A percentile compares a stretch with the other conserved stretches of the same genome.
Evolutionary conservation across 2,888 invertebrate species (phyloP).

Genomic region (Colletes collaris): DNA sequence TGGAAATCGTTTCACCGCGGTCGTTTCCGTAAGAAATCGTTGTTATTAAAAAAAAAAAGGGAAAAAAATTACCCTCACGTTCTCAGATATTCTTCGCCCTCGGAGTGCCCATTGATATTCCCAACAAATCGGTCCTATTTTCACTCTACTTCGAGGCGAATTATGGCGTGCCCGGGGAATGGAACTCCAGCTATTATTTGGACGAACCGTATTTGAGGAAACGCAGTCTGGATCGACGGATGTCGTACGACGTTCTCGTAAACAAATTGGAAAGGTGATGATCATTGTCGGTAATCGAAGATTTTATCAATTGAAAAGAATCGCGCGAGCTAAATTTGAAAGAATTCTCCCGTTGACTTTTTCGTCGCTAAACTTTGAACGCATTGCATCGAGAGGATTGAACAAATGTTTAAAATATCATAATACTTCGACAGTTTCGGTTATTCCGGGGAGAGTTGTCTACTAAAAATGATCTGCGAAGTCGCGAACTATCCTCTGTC

Average conservation of each 20-base stretch:
- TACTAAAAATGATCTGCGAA: slow-evolving; percentile 88
- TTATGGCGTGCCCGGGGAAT: slow-evolving; percentile 86
- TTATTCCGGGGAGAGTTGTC: slow-evolving; percentile 85
- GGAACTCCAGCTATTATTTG: slow-evolving; percentile 73
- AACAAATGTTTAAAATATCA: neutral
- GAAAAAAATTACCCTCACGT: neutral
- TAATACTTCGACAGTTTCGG: slow-evolving; percentile 74
- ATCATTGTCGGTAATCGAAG: neutral
- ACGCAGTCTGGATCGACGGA: slow-evolving; percentile 84
- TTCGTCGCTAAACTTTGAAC: too few species aligned
- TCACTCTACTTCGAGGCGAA: slow-evolving; percentile 91
- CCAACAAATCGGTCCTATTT: slow-evolving; percentile 88
- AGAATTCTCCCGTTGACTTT: too few species aligned
- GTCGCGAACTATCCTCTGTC: slow-evolving; percentile 84
- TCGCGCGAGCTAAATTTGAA: too few species aligned
- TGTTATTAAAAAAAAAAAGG: neutral
- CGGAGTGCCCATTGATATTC: slow-evolving; percentile 88
- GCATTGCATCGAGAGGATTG: too few species aligned
- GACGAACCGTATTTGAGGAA: slow-evolving; percentile 60
- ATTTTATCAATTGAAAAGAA: neutral
- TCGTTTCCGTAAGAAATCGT: neutral
- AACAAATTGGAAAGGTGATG: slow-evolving; percentile 84
- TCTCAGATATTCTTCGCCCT: slow-evolving; percentile 88
- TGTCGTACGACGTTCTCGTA: slow-evolving; percentile 85
- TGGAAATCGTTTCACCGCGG: neutral